Percentiles rank a stretch among this genome's conserved stretches.
Conservation (phyloP, 2,113 vertebrate genomes). For the Heptranchias perlo region DNA sequence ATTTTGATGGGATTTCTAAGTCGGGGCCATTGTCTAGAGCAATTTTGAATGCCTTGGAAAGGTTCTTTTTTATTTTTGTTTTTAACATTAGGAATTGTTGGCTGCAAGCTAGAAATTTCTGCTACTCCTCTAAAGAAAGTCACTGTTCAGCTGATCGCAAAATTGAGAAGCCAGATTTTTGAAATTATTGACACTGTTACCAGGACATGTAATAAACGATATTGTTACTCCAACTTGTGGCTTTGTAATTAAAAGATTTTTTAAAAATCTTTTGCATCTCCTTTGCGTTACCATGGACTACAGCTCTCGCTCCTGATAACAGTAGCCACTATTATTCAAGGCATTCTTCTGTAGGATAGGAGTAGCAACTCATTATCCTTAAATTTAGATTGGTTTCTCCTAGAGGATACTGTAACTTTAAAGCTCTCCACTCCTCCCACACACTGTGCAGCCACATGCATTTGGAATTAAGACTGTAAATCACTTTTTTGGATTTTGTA, state of each 20-base stretch:
- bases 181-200: background rate
- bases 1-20: too few relatives aligned
- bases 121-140: background rate
- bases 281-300: background rate
- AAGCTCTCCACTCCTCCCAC: background rate
- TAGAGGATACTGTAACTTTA: conserved; percentile 5
- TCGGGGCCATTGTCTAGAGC: too few relatives aligned
- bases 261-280: background rate
- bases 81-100: background rate
- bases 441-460: background rate
- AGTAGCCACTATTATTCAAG: background rate
- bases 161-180: background rate
- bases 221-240: background rate
- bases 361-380: background rate
- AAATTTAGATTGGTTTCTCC: background rate
- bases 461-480: background rate
- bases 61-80: background rate
- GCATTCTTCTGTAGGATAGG: background rate
- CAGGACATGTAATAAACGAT: background rate
- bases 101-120: background rate
- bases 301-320: background rate
- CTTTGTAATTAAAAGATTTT: background rate
- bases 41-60: background rate
- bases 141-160: background rate
- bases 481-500: conserved; percentile 32